Conservation (phyloP, 2,888 invertebrate genomes). For the Leucania comma region DNA sequence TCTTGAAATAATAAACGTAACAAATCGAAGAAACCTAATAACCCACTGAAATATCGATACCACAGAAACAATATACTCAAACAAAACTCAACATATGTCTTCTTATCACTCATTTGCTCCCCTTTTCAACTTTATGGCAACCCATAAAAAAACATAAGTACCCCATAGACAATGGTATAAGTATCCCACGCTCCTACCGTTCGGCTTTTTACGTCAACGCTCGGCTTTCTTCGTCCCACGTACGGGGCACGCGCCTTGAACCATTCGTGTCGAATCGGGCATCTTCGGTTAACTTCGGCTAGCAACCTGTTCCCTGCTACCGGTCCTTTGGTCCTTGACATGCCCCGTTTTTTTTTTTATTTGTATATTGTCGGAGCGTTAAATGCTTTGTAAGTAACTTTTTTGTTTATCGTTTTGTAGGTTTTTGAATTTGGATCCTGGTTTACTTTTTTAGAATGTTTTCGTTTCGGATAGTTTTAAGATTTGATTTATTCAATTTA, state of each 20-base stretch:
- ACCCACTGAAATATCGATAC: conserved; percentile 22
- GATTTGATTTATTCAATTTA: too few relatives aligned
- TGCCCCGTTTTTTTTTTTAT: conserved; percentile 61
- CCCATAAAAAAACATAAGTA: conserved; percentile 47
- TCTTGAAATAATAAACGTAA: not conserved
- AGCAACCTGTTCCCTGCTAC: conserved; percentile 71
- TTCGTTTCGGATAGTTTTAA: conserved; percentile 27
- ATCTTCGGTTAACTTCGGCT: conserved; percentile 19
- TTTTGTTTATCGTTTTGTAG: conserved; percentile 56
- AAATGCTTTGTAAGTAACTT: conserved; percentile 50
- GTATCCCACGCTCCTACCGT: conserved; percentile 47
- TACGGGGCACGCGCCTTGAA: conserved; percentile 58
- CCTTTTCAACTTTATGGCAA: conserved; percentile 36
- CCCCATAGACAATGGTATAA: conserved; percentile 45
- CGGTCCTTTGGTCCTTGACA: conserved; percentile 72
- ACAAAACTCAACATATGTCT: conserved; percentile 28
- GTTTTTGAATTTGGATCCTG: conserved; percentile 53
- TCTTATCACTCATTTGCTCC: conserved; percentile 45
- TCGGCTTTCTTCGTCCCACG: conserved; percentile 55
- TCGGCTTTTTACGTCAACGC: conserved; percentile 50
- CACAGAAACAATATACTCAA: conserved; percentile 16
- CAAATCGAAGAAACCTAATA: not conserved
- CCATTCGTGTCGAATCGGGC: conserved; percentile 46
- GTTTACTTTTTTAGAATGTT: conserved; percentile 42
- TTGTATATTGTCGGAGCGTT: conserved; percentile 56